Conservation (phyloP, 2,888 invertebrate species). For the Cheilosia grossa region DNA sequence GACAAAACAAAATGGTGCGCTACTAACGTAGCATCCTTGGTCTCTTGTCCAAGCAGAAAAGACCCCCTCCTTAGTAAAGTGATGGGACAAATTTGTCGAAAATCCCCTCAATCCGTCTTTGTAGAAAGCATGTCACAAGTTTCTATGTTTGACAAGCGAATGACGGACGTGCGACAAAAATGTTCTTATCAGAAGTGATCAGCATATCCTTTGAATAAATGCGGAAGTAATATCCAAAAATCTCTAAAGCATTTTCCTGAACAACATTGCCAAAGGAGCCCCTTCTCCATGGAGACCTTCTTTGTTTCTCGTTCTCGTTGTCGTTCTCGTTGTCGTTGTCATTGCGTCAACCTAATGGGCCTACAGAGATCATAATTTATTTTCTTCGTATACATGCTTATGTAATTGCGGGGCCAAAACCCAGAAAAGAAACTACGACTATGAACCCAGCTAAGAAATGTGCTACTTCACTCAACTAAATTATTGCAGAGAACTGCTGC, state of each 20-base stretch:
- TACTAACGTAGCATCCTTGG: too few relatives aligned
- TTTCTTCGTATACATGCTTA: constrained; percentile 21
- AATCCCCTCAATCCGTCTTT: too few relatives aligned
- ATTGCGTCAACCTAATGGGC: constrained; percentile 34
- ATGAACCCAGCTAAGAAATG: constrained; percentile 31
- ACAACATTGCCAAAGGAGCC: not conserved
- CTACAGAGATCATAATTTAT: constrained; percentile 53
- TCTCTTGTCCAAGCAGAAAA: too few relatives aligned
- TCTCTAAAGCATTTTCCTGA: not conserved
- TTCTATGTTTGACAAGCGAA: too few relatives aligned
- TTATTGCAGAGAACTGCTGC: constrained; percentile 29
- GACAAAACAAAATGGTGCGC: too few relatives aligned
- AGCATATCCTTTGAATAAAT: too few relatives aligned
- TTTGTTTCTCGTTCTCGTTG: not conserved
- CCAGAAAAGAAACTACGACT: constrained; percentile 4
- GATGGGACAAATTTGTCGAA: too few relatives aligned
- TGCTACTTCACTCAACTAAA: constrained; percentile 61
- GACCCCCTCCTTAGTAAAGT: too few relatives aligned
- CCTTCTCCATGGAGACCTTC: constrained; percentile 1
- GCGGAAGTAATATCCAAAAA: too few relatives aligned
- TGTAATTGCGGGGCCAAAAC: constrained; percentile 30
- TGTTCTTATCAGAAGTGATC: too few relatives aligned
- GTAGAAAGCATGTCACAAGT: too few relatives aligned
- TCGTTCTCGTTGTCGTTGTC: not conserved
- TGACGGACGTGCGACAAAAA: too few relatives aligned